Percentiles rank a stretch among this genome's conserved stretches.
Evolutionary conservation across 2,113 vertebrate species (phyloP).

Genomic region (Myanophis thanlyinensis): DNA sequence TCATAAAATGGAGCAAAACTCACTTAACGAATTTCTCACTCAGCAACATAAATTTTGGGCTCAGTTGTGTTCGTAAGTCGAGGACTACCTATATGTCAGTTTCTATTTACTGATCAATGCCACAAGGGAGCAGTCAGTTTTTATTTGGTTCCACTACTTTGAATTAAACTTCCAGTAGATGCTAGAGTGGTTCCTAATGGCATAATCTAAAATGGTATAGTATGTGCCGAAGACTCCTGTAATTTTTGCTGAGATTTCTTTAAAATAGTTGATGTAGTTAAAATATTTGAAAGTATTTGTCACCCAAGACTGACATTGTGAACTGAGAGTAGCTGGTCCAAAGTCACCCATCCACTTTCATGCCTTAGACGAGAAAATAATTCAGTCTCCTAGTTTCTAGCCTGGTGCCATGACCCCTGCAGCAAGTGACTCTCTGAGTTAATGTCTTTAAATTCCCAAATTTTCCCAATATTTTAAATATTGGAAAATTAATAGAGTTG

Average conservation of each 20-base stretch:
- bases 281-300: not conserved
- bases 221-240: not conserved
- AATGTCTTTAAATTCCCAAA: not conserved
- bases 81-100: not conserved
- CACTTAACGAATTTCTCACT: no score
- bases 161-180: not conserved
- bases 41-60: no score
- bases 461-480: not conserved
- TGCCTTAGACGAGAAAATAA: not conserved
- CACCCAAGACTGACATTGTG: not conserved
- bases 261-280: not conserved
- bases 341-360: not conserved
- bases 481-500: not conserved
- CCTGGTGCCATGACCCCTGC: not conserved
- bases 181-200: not conserved
- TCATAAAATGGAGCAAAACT: no score
- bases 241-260: not conserved
- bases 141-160: not conserved
- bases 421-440: not conserved
- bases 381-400: not conserved
- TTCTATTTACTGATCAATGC: not conserved
- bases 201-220: not conserved
- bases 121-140: not conserved
- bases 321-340: not conserved
- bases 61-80: no score